These are phyloP conservation scores for Leptocoma aspasia DNA, from an alignment of 2,113 vertebrate genomes.

Conservation along the genomic window DNA sequence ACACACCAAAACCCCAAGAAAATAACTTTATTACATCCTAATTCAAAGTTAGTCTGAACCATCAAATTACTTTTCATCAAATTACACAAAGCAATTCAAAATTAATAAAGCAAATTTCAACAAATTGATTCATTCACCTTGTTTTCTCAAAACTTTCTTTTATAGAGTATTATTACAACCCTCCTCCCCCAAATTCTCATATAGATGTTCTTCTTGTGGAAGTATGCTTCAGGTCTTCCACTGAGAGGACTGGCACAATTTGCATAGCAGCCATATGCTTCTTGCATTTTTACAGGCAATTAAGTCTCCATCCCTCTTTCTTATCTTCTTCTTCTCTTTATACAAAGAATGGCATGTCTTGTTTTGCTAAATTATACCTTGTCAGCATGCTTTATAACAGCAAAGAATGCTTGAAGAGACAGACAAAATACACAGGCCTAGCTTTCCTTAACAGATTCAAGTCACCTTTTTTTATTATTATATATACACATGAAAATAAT, in stretches of 20 bases:
- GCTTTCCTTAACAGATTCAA: neutral
- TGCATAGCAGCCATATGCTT: neutral
- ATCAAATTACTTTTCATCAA: neutral
- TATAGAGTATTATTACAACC: neutral
- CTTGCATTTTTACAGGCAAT: neutral
- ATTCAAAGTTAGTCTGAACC: neutral
- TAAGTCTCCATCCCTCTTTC: neutral
- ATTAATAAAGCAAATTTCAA: neutral
- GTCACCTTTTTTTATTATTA: neutral
- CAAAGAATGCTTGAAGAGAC: neutral
- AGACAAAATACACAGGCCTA: neutral
- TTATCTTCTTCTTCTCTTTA: neutral
- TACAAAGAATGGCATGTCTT: neutral
- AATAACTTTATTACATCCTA: neutral
- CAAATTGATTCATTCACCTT: neutral
- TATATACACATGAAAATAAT: neutral
- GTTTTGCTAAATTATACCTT: neutral
- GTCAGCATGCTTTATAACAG: neutral
- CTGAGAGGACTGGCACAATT: neutral
- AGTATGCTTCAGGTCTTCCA: neutral
- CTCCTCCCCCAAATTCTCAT: accelerated
- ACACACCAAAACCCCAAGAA: neutral
- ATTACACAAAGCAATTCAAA: neutral
- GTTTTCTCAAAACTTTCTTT: neutral
- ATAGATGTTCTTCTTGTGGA: neutral